phyloP scores from a whole-genome alignment of 2,113 vertebrate species.

The Muscicapa adusta region DNA sequence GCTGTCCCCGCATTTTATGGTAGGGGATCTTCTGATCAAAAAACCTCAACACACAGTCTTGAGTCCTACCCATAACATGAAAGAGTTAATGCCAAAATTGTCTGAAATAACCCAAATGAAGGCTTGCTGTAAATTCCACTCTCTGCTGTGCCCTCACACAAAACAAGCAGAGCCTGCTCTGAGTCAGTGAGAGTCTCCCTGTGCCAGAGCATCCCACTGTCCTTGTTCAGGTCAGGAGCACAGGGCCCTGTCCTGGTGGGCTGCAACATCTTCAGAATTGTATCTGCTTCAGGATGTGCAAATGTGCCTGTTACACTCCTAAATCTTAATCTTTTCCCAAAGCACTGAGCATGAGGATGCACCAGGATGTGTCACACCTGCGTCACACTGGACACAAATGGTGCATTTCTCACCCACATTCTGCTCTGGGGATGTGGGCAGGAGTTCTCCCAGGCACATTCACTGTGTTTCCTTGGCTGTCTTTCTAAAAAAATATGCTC shows the following conservation, averaged over 20 bases:
- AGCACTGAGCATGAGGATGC: not conserved
- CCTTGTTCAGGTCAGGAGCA: not conserved
- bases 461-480: not conserved
- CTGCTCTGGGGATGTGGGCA: accelerated
- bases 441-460: not conserved
- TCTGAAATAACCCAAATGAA: not conserved
- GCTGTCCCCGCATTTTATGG: not conserved
- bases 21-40: not conserved
- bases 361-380: not conserved
- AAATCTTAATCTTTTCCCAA: not conserved
- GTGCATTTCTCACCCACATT: accelerated
- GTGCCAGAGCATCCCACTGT: not conserved
- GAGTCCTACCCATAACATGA: not conserved
- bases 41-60: not conserved
- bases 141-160: not conserved
- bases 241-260: too few species aligned
- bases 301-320: not conserved
- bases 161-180: not conserved
- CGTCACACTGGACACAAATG: accelerated
- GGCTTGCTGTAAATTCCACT: not conserved
- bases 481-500: not conserved
- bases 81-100: not conserved
- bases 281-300: not conserved
- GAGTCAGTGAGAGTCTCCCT: not conserved
- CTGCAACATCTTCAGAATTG: not conserved